Evolutionary conservation across 2,888 invertebrate species (phyloP), one percentile per base, ranked within the genome.

Genomic region (Embidobia sp.): DNA sequence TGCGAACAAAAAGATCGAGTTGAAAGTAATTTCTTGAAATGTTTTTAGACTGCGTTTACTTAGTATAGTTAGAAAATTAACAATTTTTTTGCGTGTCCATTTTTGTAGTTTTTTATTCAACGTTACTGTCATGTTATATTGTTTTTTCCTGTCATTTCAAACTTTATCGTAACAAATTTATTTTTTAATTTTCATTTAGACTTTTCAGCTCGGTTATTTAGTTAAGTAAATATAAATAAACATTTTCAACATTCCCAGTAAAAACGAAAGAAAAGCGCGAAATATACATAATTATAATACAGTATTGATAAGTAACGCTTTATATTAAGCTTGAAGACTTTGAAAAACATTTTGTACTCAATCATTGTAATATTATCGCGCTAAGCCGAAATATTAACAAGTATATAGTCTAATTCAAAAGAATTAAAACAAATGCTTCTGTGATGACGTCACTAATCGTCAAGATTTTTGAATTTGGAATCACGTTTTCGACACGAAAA

Each of bases 371-470:
- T 85, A 85, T 83, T 87, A 87, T 79, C 84, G 85, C 85, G 87
- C 86, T 88, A 85, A 88, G 83, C 81, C 80, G 81, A 82, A 81
- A 83, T 77, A 81, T 79, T 81, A 81, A 82, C 80, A 80, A 82
- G 81, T 83, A 86, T 85, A 83, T 87, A 88, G 85, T 88, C 83
- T 87, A 87, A 84, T 83, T 83, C 82, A 84, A 84, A 86, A 83
- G 85, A 85, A 44, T 16, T 33, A 16, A 61, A 42, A 72, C 19
- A 44, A 85, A 89, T 85, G 89, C 89, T 89, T 89, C 88, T 89
- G 88, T 87, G 88, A 89, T 88, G 87, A 87, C 80, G 85, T 86
- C 85, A 85, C 82, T 86, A 84, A 84, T 85, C 85, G 83, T 86
- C 84, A 84, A 85, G 85, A 86, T 85, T 84, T 86, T 77, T 80